Percentiles rank a stretch among this genome's conserved stretches.
Evolutionary conservation across 92 coral and sea anemone genomes (phyloP).

Genomic region (Umimayanthus chanpuru): DNA sequence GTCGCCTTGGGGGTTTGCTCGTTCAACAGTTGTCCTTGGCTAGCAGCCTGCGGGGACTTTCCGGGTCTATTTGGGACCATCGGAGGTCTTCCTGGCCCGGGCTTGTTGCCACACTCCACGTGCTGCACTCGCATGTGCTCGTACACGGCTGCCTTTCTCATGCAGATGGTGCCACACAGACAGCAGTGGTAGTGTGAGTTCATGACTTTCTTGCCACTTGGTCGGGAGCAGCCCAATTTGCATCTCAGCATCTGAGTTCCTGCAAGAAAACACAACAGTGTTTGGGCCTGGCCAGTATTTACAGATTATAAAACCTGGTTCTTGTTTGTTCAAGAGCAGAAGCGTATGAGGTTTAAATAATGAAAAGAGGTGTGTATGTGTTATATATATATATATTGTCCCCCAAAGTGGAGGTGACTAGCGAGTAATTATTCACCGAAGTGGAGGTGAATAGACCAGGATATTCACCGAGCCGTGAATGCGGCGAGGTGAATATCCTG

Average conservation of each 20-base stretch:
- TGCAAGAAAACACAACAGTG: conserved; percentile 15
- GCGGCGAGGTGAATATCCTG: too few relatives aligned
- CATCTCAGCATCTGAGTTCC: conserved; percentile 86
- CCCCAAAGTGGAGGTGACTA: too few relatives aligned
- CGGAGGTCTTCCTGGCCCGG: conserved; percentile 39
- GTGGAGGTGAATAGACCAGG: too few relatives aligned
- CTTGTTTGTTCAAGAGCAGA: too few relatives aligned
- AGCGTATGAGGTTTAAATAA: too few relatives aligned
- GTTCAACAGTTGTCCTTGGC: neutral
- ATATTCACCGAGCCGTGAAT: too few relatives aligned
- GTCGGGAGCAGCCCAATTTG: conserved; percentile 85
- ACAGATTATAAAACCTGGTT: neutral
- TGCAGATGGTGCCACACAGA: conserved; percentile 84
- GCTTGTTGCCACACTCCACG: conserved; percentile 42
- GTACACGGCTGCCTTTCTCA: conserved; percentile 85
- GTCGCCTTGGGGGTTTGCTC: conserved; percentile 32
- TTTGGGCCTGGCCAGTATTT: neutral
- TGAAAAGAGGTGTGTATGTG: too few relatives aligned
- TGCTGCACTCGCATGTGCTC: conserved; percentile 90
- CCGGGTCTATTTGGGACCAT: conserved; percentile 36
- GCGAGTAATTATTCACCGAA: too few relatives aligned
- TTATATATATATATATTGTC: too few relatives aligned
- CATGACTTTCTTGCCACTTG: conserved; percentile 78
- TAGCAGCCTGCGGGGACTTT: neutral
- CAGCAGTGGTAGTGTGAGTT: conserved; percentile 92